Percentiles rank a stretch among this genome's conserved stretches.
Evolutionary conservation across 2,113 vertebrate species (phyloP).

Genomic region (Neogale vison): DNA sequence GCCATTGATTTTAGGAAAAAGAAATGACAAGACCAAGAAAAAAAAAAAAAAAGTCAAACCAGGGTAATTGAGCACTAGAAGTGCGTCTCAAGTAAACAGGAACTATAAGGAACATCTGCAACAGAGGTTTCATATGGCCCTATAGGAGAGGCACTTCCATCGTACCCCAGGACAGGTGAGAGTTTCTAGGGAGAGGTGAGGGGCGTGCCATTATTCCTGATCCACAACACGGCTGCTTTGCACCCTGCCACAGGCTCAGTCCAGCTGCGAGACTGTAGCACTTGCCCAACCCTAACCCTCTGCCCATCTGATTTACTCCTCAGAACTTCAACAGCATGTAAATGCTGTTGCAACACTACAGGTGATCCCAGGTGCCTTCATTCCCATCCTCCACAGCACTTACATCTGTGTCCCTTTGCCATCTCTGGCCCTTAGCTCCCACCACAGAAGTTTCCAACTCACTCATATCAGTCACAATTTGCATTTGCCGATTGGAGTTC

Average conservation of each 20-base stretch:
- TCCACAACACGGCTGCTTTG: not conserved
- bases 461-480: not conserved
- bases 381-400: not conserved
- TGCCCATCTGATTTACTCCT: not conserved
- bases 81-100: not conserved
- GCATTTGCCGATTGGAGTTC: not conserved
- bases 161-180: not conserved
- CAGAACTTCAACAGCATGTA: not conserved
- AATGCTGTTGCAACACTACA: not conserved
- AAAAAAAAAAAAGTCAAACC: slow-evolving; percentile 15
- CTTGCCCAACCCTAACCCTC: not conserved
- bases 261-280: not conserved
- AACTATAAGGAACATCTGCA: not conserved
- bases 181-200: not conserved
- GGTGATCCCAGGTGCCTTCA: not conserved
- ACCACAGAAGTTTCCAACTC: not conserved
- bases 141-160: not conserved
- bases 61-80: slow-evolving; percentile 15
- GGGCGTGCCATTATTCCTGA: not conserved
- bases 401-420: not conserved
- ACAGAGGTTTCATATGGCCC: not conserved
- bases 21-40: not conserved
- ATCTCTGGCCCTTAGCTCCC: not conserved
- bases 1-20: slow-evolving; percentile 48
- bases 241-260: not conserved